A percentile compares a stretch with the other conserved stretches of the same genome.
Evolutionary conservation across 1,140 invertebrate species (phyloP).

Genomic region (Hetaerina americana): DNA sequence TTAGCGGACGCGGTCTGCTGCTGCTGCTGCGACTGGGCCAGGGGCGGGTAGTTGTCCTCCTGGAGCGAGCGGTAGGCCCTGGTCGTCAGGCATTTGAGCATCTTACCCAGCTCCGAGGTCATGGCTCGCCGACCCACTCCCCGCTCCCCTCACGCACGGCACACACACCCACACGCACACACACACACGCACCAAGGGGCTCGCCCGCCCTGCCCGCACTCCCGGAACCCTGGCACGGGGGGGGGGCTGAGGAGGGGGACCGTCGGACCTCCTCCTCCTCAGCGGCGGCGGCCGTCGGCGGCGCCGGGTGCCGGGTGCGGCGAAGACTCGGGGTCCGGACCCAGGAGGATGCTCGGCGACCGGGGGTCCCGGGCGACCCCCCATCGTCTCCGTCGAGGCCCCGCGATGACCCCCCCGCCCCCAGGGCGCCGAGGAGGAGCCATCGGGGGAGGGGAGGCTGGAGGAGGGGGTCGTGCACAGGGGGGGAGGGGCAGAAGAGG

Average conservation of each 20-base stretch:
- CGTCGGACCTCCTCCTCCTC: no score
- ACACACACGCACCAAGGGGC: neutral
- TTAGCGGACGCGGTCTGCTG: neutral
- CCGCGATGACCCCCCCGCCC: neutral
- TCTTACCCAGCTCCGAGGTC: slow-evolving; percentile 19
- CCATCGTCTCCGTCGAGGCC: neutral
- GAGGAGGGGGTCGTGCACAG: no score
- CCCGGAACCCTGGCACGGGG: neutral
- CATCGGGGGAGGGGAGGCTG: no score
- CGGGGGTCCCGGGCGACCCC: neutral
- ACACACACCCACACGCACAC: neutral
- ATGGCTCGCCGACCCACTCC: slow-evolving; percentile 9
- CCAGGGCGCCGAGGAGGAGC: no score
- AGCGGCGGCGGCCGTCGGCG: no score
- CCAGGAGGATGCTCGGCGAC: no score
- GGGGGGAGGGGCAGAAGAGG: no score
- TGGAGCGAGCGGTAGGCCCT: slow-evolving; percentile 19
- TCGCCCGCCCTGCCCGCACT: neutral
- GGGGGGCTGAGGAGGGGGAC: neutral
- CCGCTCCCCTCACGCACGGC: neutral
- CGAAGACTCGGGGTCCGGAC: no score
- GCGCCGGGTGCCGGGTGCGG: no score
- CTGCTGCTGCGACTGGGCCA: slow-evolving; percentile 12
- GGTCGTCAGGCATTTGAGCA: slow-evolving; percentile 19
- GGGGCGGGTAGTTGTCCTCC: slow-evolving; percentile 19